Evolutionary conservation across 2,888 invertebrate genomes (phyloP), one percentile per base, ranked within the genome.

Genomic region (Platycheirus albimanus): DNA sequence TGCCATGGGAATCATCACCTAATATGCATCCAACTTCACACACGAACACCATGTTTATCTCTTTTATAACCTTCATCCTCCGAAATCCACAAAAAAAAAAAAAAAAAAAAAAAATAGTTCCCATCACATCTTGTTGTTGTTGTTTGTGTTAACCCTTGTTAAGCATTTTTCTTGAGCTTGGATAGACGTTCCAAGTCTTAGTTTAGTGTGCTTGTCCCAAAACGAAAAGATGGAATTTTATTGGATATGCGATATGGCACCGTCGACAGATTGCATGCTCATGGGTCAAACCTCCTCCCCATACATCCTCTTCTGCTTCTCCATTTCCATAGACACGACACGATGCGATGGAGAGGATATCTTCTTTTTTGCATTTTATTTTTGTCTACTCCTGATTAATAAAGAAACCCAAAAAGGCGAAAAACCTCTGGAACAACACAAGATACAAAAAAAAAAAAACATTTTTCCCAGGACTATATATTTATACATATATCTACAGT

Each of bases 381-480:
- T 70, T 19, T 52, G 58, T 76, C 56, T 67, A 61, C 72, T 75
- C 64, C 67, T 74, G 56, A 63, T 69, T 69, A 79, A 69, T 64
- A 75, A 75, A 56, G 66, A 41, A 63, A 56, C 45, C 19, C 41
- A 64, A 51, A 61, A 51, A n/a, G 10, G 36, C 36, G 38, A 45
- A 45, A 54, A 33, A 13, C 54, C 36, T 20, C 8, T 43, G 13
- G 41, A 54, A 64, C 49, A 51, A 61, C 67, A 67, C n/a, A 63
- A 58, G 17, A 51, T 10, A 67, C 41, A 67, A 8, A n/a, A n/a
- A 15, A 58, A 41, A 56, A 36, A 71, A 72, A 72, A 77, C 43
- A 64, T 17, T 77, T 67, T 81, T 81, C 81, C 81, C 81, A 81
- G 77, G 81, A 81, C 77, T 71, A 77, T 71, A 77, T 41, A 19